Evolutionary conservation across 1,140 invertebrate species (phyloP), one percentile per base, ranked within the genome.

Genomic region (Musca vetustissima): DNA sequence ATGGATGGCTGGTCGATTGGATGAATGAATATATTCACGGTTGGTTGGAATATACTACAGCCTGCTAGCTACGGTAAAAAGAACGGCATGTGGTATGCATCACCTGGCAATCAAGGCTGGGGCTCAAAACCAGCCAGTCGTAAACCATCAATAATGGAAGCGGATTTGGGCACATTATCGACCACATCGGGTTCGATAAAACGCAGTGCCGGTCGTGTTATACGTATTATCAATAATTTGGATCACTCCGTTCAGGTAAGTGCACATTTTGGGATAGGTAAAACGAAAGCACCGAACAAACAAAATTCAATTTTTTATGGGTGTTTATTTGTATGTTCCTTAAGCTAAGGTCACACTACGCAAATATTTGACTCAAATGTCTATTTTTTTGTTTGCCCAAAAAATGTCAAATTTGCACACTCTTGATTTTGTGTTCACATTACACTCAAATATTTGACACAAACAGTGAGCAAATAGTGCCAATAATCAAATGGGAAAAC

Each of bases 191-290:
- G 89, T 48, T 85, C 85, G 72, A 85, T 87, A 76, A 93, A 93
- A 75, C 89, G 92, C 28, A 89, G 89, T 70, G 92, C 92, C 21
- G 92, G 93, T 49, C 87, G 93, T 69, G 92, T 95, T 68, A 95
- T 97, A 76, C 86, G 93, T 67, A 94, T 97, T 78, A 93, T 97
- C 78, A 96, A 96, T 83, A 94, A 94, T 79, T 89, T 92, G 84
- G 93, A 96, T 83, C 93, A 95, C 76, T 92, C 92, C 25, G 90
- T 95, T 73, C 93, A 96, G 89, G 93, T 94, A 73, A 79, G 78
- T 79, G 32, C 21, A 61, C 57, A 36, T n/a, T 43, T 36, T 61
- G 57, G 57, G 57, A 61, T 43, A 43, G 28, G 3, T 28, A 28
- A 28, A 28, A 28, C 8, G 28, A 28, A 28, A 47, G n/a, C n/a